Conservation (phyloP, 2,113 vertebrate species). For the Nothocercus nigrocapillus region DNA sequence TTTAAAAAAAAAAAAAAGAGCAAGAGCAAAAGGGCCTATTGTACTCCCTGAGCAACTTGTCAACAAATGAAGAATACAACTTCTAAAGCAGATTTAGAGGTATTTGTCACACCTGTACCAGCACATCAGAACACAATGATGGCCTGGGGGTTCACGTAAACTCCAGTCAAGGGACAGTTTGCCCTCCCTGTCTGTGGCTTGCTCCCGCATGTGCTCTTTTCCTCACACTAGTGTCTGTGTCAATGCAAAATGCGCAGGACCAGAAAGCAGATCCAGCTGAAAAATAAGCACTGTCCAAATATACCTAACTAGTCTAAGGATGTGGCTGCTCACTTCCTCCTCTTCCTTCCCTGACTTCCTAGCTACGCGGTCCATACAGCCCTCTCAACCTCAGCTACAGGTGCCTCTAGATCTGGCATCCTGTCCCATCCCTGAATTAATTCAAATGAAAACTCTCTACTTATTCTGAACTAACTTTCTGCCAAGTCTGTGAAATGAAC, state of each 20-base stretch:
- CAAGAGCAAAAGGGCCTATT: neutral
- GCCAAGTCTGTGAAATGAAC: neutral
- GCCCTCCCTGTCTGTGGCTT: neutral
- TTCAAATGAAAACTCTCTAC: neutral
- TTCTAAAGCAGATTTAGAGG: neutral
- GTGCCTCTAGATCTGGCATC: neutral
- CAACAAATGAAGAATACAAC: neutral
- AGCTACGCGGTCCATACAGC: fast-evolving
- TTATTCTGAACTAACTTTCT: neutral
- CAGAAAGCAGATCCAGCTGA: neutral
- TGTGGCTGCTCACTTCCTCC: neutral
- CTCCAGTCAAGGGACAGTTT: neutral
- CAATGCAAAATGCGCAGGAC: neutral
- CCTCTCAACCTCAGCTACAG: too few species aligned
- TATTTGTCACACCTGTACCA: neutral
- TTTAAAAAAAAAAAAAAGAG: neutral
- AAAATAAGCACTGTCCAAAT: neutral
- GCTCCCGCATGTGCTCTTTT: fast-evolving
- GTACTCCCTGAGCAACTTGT: neutral
- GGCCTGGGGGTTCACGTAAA: neutral
- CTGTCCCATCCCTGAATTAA: neutral
- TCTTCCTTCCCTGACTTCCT: neutral
- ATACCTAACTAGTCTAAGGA: neutral
- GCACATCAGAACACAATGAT: fast-evolving
- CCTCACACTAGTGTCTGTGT: neutral